Evolutionary conservation across 2,113 vertebrate species (phyloP).

Genomic region (Arothron firmamentum): DNA sequence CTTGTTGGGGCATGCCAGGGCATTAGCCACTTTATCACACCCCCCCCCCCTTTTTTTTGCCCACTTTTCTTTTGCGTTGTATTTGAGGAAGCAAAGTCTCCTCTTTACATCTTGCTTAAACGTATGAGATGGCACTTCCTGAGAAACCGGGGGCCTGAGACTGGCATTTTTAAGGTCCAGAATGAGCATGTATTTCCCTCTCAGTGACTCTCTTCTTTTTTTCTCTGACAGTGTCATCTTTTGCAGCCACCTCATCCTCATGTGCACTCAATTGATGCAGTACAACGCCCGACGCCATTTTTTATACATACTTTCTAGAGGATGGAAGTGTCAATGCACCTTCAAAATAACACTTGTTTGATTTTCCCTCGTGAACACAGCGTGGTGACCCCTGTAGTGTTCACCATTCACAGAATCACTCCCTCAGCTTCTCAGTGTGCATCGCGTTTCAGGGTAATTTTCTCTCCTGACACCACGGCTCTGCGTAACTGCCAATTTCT

Average conservation of each 20-base stretch:
- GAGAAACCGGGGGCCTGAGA: slow-evolving; percentile 18
- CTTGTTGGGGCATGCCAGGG: slow-evolving; percentile 70
- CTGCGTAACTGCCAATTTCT: slow-evolving; percentile 73
- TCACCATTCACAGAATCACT: slow-evolving; percentile 59
- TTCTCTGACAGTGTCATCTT: slow-evolving; percentile 1
- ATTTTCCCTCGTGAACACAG: slow-evolving; percentile 60
- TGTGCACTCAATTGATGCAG: slow-evolving; percentile 12
- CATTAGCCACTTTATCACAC: slow-evolving; percentile 76
- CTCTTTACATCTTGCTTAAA: slow-evolving; percentile 55
- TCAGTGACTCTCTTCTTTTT: slow-evolving; percentile 32
- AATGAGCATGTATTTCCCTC: slow-evolving; percentile 28
- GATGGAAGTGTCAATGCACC: slow-evolving; percentile 56
- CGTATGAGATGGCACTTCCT: slow-evolving; percentile 48
- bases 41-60: slow-evolving; percentile 60
- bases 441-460: slow-evolving; percentile 69
- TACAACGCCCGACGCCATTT: slow-evolving; percentile 14
- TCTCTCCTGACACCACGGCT: slow-evolving; percentile 65
- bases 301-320: slow-evolving; percentile 39
- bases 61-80: slow-evolving; percentile 65
- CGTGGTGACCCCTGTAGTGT: slow-evolving; percentile 57
- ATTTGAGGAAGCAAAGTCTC: slow-evolving; percentile 64
- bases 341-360: slow-evolving; percentile 65
- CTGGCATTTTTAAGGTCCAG: slow-evolving; percentile 2
- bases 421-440: slow-evolving; percentile 53
- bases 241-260: neutral